Evolutionary conservation across 2,888 invertebrate species (phyloP), one percentile per base, ranked within the genome.

Genomic region (Ellobium chinense): DNA sequence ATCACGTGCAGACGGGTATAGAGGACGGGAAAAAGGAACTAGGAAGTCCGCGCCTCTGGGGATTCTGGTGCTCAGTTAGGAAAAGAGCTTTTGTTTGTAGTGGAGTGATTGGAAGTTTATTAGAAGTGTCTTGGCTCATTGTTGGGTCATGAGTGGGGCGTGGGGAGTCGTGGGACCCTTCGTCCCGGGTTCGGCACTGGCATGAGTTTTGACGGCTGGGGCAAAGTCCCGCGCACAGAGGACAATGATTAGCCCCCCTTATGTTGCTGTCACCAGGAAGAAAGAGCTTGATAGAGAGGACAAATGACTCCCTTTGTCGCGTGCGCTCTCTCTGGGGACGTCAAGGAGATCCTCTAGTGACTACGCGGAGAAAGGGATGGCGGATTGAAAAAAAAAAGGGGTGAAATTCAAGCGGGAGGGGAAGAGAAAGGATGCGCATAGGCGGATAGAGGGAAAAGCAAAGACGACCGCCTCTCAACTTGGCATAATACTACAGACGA

Each of bases 81-180:
- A 58, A 80, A 80, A 82, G 80, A 78, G 80, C 82, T 82, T 77
- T 80, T 82, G 82, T 82, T 82, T 80, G 82, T 82, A 77, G 69
- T 74, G 65, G 66, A 63, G 46, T 77, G 80, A 82, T 82, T 80
- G 82, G 77, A 82, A 82, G 82, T 82, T 82, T 80, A 82, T 82
- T 82, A 82, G 82, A 80, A 78, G 63, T 78, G 78, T 78, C 78
- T 34, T 27, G 34, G 7, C 62, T 68, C 72, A 78, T 78, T 78
- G 78, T 78, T 65, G 65, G 78, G 62, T 78, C 70, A 78, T n/a
- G 70, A 39, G 39, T 24, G 69, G 9, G 63, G 62, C 27, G 18
- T n/a, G 14, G 14, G 12, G 3, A 60, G 37, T 65, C 34, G 39
- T 27, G 68, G 58, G 37, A 24, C 3, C 36, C 36, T 46, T 65